Conservation (phyloP, 2,888 invertebrate species). For the Drosophila paracracens region DNA sequence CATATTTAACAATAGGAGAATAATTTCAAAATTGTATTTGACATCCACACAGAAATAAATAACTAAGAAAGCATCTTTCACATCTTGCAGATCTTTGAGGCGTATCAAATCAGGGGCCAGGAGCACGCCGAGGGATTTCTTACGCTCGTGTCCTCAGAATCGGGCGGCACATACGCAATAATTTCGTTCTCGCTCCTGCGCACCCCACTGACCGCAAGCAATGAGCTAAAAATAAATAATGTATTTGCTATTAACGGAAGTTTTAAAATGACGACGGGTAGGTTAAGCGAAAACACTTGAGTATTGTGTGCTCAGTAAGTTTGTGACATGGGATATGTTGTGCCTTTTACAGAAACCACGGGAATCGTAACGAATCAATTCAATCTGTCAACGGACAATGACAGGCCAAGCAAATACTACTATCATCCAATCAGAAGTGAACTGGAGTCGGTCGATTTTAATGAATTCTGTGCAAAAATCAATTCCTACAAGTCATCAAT, state of each 20-base stretch:
- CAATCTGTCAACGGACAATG: constrained; percentile 77
- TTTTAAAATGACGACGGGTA: constrained; percentile 91
- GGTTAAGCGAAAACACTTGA: constrained; percentile 57
- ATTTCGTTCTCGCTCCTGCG: constrained; percentile 81
- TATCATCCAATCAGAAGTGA: constrained; percentile 80
- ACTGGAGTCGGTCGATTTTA: constrained; percentile 71
- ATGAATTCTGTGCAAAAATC: constrained; percentile 76
- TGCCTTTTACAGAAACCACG: constrained; percentile 61
- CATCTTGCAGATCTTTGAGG: constrained; percentile 81
- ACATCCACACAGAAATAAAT: not conserved
- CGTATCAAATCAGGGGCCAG: constrained; percentile 83
- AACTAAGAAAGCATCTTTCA: not conserved
- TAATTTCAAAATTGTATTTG: not conserved
- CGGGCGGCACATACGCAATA: constrained; percentile 83
- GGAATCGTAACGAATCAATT: constrained; percentile 82
- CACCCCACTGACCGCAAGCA: constrained; percentile 89
- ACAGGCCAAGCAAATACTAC: constrained; percentile 77
- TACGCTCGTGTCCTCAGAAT: constrained; percentile 80
- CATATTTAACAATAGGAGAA: not conserved
- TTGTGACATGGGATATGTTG: constrained; percentile 22
- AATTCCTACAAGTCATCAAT: constrained; percentile 73
- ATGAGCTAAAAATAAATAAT: constrained; percentile 92
- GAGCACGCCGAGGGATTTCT: constrained; percentile 82
- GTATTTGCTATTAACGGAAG: constrained; percentile 92
- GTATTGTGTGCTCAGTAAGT: constrained; percentile 10